These are phyloP conservation scores for Vulpes vulpes DNA, from an alignment of 2,113 vertebrate genomes.

Conservation along the genomic window DNA sequence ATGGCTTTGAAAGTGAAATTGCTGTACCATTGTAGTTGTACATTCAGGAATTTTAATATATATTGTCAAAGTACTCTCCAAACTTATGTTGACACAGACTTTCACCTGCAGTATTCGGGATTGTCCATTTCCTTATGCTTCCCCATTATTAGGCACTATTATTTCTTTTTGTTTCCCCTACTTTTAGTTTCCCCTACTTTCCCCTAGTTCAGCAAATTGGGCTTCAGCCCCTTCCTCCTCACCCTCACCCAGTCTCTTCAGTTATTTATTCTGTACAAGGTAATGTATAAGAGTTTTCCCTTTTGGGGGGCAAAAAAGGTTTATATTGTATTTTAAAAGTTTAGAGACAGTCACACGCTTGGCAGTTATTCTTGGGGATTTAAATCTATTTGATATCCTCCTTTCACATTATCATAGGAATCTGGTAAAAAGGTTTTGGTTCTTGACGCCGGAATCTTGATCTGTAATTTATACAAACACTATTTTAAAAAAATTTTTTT, in stretches of 20 bases:
- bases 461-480: background rate
- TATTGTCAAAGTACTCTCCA: background rate
- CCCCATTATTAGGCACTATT: background rate
- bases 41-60: background rate
- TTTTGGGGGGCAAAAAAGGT: background rate
- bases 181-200: background rate
- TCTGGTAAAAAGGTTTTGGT: background rate
- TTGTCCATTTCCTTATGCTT: background rate
- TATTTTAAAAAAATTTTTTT: background rate
- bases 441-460: background rate
- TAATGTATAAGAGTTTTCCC: background rate
- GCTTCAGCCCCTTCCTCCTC: background rate
- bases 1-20: constrained; percentile 1
- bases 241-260: background rate
- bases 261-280: background rate
- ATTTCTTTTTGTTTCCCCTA: background rate
- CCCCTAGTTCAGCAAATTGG: background rate
- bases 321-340: background rate
- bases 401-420: background rate
- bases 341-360: background rate
- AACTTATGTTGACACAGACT: background rate
- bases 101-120: background rate
- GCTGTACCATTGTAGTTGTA: background rate
- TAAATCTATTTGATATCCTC: background rate
- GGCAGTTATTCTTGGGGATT: background rate